phyloP scores from a whole-genome alignment of 1,140 invertebrate species.

The Goniozus legneri region DNA sequence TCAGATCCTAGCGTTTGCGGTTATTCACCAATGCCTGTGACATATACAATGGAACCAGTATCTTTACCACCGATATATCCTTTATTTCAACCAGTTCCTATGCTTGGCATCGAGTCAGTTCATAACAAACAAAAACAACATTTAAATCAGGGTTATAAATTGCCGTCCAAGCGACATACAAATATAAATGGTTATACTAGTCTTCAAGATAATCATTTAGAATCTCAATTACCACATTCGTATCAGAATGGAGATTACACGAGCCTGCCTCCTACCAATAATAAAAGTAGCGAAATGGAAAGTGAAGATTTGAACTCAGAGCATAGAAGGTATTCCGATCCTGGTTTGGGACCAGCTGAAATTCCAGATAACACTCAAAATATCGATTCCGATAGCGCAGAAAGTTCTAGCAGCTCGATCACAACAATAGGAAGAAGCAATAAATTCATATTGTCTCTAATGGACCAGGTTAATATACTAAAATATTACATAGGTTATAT shows the following conservation, averaged over 20 bases:
- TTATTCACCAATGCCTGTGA: slow-evolving; percentile 52
- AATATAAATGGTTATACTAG: slow-evolving; percentile 38
- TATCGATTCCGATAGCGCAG: slow-evolving; percentile 47
- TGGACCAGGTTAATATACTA: slow-evolving; percentile 53
- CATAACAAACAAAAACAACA: slow-evolving; percentile 25
- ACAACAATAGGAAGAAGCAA: slow-evolving; percentile 51
- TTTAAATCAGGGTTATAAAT: slow-evolving; percentile 18
- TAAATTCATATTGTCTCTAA: slow-evolving; percentile 50
- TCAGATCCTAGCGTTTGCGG: slow-evolving; percentile 54
- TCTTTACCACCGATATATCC: slow-evolving; percentile 52
- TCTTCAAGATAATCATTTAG: slow-evolving; percentile 39
- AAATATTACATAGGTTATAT: neutral
- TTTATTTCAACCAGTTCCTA: slow-evolving; percentile 37
- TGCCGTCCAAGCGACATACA: slow-evolving; percentile 9
- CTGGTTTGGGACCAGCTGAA: slow-evolving; percentile 55
- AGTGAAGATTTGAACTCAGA: slow-evolving; percentile 41
- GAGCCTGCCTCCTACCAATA: slow-evolving; percentile 54
- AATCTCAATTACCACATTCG: slow-evolving; percentile 40
- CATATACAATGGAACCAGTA: slow-evolving; percentile 55
- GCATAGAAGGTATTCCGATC: slow-evolving; percentile 57
- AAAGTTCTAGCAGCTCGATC: slow-evolving; percentile 40
- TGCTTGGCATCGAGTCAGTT: slow-evolving; percentile 31
- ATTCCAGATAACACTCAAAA: slow-evolving; percentile 25
- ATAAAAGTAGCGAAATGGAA: slow-evolving; percentile 35
- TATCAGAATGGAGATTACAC: slow-evolving; percentile 49